Percentiles rank a stretch among this genome's conserved stretches.
phyloP scores from a whole-genome alignment of 2,888 invertebrate genomes.

The Iselma pallidipennis region DNA sequence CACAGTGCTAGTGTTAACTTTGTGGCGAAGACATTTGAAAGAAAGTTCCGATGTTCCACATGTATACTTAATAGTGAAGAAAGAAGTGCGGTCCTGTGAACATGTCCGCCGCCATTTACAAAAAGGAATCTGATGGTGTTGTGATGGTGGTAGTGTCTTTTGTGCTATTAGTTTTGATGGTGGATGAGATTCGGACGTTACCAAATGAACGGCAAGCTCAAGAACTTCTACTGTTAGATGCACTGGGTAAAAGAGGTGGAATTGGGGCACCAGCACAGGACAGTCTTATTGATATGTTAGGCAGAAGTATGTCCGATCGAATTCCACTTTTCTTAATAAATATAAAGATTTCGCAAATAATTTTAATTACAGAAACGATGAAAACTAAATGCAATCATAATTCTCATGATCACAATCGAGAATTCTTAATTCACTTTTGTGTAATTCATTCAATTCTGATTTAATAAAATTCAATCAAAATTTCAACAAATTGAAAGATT shows the following conservation, averaged over 20 bases:
- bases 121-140: constrained; percentile 34
- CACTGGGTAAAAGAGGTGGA: constrained; percentile 68
- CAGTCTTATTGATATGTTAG: constrained; percentile 81
- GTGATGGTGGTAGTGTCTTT: constrained; percentile 31
- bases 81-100: constrained; percentile 45
- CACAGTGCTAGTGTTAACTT: constrained; percentile 35
- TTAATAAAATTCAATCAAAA: too few relatives aligned
- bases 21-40: constrained; percentile 40
- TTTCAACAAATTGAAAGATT: too few relatives aligned
- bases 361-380: too few relatives aligned
- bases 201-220: constrained; percentile 72
- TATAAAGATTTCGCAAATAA: too few relatives aligned
- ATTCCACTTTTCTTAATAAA: neutral
- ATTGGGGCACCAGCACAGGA: constrained; percentile 64
- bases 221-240: constrained; percentile 73
- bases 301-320: constrained; percentile 83
- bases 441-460: too few relatives aligned
- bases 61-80: constrained; percentile 41
- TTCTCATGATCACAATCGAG: neutral
- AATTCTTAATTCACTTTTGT: too few relatives aligned
- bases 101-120: constrained; percentile 38
- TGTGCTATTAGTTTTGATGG: constrained; percentile 31
- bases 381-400: too few relatives aligned
- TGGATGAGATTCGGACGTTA: constrained; percentile 49
- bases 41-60: constrained; percentile 45